Conservation (phyloP, 2,113 vertebrate species). For the Pristiophorus japonicus region DNA sequence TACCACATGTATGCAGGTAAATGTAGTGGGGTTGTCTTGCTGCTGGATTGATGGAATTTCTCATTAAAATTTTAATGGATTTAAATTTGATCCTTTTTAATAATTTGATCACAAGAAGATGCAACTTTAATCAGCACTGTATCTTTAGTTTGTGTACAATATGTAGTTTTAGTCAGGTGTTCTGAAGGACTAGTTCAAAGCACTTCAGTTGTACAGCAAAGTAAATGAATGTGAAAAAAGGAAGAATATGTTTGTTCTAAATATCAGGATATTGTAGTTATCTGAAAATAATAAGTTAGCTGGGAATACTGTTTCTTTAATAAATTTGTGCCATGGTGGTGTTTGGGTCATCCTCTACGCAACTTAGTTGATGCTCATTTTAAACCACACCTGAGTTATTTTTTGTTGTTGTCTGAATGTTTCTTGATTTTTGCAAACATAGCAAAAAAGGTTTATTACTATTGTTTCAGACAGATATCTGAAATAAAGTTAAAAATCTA, state of each 20-base stretch:
- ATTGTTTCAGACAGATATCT: background rate
- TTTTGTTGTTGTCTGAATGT: background rate
- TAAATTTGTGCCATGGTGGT: background rate
- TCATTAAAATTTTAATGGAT: background rate
- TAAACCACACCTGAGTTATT: background rate
- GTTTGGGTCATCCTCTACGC: background rate
- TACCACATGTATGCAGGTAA: conserved; percentile 99
- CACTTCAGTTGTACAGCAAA: background rate
- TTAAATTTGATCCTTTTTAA: background rate
- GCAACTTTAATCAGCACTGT: background rate
- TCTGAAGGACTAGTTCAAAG: background rate
- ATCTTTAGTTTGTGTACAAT: background rate
- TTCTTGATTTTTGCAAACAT: background rate
- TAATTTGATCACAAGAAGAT: background rate
- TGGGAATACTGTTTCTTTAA: background rate
- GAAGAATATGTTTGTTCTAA: background rate
- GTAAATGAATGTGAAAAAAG: background rate
- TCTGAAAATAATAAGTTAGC: background rate
- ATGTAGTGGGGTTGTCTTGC: conserved; percentile 28
- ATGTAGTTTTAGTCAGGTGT: background rate
- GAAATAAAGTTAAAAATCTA: background rate
- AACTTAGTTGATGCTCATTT: background rate
- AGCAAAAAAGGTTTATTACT: background rate
- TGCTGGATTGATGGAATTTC: background rate
- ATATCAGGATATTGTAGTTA: background rate